Base-by-base conservation (phyloP, 2,113 vertebrate species). In the Synodontis membranacea region DNA sequence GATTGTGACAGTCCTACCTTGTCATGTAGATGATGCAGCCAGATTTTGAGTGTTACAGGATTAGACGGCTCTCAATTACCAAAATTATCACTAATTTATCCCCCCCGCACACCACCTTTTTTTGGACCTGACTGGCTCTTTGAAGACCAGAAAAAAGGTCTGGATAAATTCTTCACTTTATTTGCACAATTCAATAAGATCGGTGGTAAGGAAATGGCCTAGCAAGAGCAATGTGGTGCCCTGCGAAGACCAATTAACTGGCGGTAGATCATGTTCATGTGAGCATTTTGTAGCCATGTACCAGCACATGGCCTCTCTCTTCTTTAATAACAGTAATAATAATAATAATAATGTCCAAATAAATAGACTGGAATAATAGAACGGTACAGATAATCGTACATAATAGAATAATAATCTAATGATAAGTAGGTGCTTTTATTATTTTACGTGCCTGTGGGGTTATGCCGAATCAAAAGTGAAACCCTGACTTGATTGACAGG, bases 1-100 rank as follows among this genome's bases (percentile, higher is more conserved):
- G 37, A 60, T 62, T 60, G 54, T 60, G 54, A 81, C 80, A 81
- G 34, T 81, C 56, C 80, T 28, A 60, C 54, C 15, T n/a, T 25
- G n/a, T 19, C 78, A 56, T 19, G 31, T 23, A 37, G 34, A 58
- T 56, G 56, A 80, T 80, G 52, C 31, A 39, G n/a, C 48, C 48
- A 80, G 50, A 23, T 54, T 80, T 37, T 10, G 31, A 80, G 31
- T 28, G 15, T 21, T 34, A 25, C 78, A 56, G 54, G 50, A 46
- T 39, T 62, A 19, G 34, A 76, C 14, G 21, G 9, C 46, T 74
- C 50, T 44, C 46, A 50, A 3, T 25, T 42, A 44, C 54, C 23
- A n/a, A 82, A 82, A 44, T 62, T 44, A 28, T 62, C 2, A 62
- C 25, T n/a, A n/a, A 62, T 82, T 62, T 2, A 9, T 44, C 21